Conservation (phyloP, 2,113 vertebrate species). For the Oryzias javanicus region DNA sequence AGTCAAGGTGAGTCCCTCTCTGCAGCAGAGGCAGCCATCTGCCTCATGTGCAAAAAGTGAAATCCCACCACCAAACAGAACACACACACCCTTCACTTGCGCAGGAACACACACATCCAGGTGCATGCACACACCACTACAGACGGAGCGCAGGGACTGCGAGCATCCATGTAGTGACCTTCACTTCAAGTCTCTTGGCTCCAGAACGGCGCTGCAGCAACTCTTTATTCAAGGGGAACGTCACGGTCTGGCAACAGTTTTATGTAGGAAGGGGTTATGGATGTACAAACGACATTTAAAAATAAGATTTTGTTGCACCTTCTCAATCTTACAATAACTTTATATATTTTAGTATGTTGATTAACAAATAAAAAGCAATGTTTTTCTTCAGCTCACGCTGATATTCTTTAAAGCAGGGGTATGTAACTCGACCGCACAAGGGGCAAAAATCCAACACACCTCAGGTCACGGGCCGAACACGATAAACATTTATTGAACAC, state of each 20-base stretch:
- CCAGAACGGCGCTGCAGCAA: slow-evolving; percentile 53
- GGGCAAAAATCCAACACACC: too few species aligned
- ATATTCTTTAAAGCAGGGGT: too few species aligned
- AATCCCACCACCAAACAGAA: neutral
- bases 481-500: too few species aligned
- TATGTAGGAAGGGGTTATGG: too few species aligned
- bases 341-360: too few species aligned
- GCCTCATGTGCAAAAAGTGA: neutral
- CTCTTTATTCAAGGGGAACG: slow-evolving; percentile 24
- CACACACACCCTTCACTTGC: neutral
- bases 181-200: slow-evolving; percentile 38
- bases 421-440: too few species aligned
- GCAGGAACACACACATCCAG: neutral
- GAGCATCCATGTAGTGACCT: slow-evolving; percentile 47
- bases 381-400: too few species aligned
- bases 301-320: too few species aligned
- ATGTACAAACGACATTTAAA: too few species aligned
- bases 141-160: slow-evolving; percentile 33
- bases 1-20: slow-evolving; percentile 58
- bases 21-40: slow-evolving; percentile 50
- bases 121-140: slow-evolving; percentile 5
- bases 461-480: too few species aligned
- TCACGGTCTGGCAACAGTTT: slow-evolving; percentile 18
- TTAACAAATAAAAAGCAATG: too few species aligned
- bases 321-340: too few species aligned